A percentile compares a stretch with the other conserved stretches of the same genome.
Conservation (phyloP, 2,113 vertebrate species). For the Anoplopoma fimbria region DNA sequence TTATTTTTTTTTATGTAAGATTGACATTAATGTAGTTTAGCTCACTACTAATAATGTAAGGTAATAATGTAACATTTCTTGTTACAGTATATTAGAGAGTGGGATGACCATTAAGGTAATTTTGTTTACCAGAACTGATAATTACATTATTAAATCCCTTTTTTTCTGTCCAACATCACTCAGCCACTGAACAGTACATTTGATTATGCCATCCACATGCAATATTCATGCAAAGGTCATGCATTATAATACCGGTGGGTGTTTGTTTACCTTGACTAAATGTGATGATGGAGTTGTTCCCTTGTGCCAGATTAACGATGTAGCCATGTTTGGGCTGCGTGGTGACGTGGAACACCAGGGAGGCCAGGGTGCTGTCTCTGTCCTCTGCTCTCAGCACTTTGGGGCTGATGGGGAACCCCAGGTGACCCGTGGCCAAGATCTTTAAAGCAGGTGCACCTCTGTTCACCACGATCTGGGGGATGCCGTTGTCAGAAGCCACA, state of each 20-base stretch:
- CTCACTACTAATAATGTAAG: neutral
- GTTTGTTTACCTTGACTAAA: slow-evolving; percentile 92
- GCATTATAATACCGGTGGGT: neutral
- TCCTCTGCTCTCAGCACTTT: slow-evolving; percentile 90
- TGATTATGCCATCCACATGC: neutral
- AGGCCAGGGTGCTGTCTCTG: slow-evolving; percentile 85
- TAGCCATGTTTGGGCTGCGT: slow-evolving; percentile 88
- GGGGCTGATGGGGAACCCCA: slow-evolving; percentile 89
- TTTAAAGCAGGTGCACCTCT: slow-evolving; percentile 90
- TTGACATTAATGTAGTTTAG: neutral
- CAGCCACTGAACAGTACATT: neutral
- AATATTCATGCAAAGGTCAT: neutral
- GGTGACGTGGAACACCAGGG: slow-evolving; percentile 87
- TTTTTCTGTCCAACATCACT: neutral
- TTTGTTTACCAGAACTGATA: neutral
- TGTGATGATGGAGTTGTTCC: slow-evolving; percentile 89
- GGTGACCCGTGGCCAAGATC: slow-evolving; percentile 86
- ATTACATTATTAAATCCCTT: neutral
- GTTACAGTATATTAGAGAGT: neutral
- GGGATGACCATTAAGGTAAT: neutral
- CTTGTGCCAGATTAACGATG: slow-evolving; percentile 88
- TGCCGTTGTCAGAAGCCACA: slow-evolving; percentile 87
- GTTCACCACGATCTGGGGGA: slow-evolving; percentile 90
- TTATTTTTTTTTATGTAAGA: neutral
- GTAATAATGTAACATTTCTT: neutral